Conservation (phyloP, 2,888 invertebrate genomes). For the Epirrita christyi region DNA sequence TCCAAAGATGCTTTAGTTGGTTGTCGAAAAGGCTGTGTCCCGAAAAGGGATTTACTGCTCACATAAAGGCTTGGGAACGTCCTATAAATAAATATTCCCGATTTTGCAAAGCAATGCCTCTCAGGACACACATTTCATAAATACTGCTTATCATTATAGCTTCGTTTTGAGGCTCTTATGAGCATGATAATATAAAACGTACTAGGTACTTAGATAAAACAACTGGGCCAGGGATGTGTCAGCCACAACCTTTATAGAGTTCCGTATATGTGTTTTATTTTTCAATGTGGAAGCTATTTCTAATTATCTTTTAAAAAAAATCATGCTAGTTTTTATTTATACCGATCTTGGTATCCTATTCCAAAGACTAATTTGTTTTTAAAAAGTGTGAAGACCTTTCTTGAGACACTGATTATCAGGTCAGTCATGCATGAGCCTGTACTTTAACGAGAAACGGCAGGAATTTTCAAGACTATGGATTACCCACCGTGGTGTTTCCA, state of each 20-base stretch:
- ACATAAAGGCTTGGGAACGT: conserved; percentile 15
- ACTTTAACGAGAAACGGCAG: too few relatives aligned
- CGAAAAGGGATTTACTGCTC: conserved; percentile 11
- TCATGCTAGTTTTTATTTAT: too few relatives aligned
- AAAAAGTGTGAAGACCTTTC: too few relatives aligned
- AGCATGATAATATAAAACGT: conserved; percentile 11
- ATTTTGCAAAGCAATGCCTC: conserved; percentile 11
- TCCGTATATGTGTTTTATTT: conserved; percentile 4
- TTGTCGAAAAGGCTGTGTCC: background rate
- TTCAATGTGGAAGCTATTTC: background rate
- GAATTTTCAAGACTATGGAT: too few relatives aligned
- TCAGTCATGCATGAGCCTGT: too few relatives aligned
- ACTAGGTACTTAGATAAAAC: background rate
- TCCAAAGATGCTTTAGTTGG: background rate
- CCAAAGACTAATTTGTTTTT: too few relatives aligned
- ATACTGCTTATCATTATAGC: conserved; percentile 21
- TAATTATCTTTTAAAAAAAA: too few relatives aligned
- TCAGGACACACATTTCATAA: conserved; percentile 9
- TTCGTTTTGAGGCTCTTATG: conserved; percentile 13
- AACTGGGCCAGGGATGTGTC: background rate
- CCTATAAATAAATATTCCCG: conserved; percentile 18
- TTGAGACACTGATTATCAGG: too few relatives aligned
- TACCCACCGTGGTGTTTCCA: too few relatives aligned
- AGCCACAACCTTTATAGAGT: background rate
- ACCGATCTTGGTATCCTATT: too few relatives aligned